A percentile compares a stretch with the other conserved stretches of the same genome.
Evolutionary conservation across 2,888 invertebrate species (phyloP).

Genomic region (Agrilus biguttatus): DNA sequence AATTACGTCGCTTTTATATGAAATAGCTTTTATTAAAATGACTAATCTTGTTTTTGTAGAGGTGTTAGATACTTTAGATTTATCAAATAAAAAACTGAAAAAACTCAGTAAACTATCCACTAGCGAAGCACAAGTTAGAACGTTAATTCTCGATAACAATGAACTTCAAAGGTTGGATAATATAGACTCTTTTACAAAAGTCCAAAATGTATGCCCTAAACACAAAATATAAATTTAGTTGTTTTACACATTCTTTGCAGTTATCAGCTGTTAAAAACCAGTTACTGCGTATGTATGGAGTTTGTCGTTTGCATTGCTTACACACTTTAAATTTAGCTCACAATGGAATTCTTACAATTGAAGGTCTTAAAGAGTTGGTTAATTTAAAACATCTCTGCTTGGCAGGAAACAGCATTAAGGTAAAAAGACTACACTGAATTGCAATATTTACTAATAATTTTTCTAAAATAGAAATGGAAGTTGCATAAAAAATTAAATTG

Average conservation of each 20-base stretch:
- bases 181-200: slow-evolving; percentile 63
- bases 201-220: slow-evolving; percentile 51
- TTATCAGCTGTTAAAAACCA: slow-evolving; percentile 76
- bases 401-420: slow-evolving; percentile 81
- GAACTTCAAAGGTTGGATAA: slow-evolving; percentile 77
- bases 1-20: too few species aligned
- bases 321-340: slow-evolving; percentile 71
- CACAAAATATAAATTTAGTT: slow-evolving; percentile 3
- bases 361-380: slow-evolving; percentile 73
- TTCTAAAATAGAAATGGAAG: neutral
- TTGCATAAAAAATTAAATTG: too few species aligned
- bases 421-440: slow-evolving; percentile 17
- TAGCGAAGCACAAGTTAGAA: slow-evolving; percentile 53
- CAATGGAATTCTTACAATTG: slow-evolving; percentile 79
- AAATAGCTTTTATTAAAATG: slow-evolving; percentile 1
- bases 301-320: slow-evolving; percentile 64
- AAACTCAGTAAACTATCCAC: slow-evolving; percentile 62
- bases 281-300: slow-evolving; percentile 74
- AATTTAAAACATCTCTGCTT: slow-evolving; percentile 71
- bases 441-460: neutral
- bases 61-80: slow-evolving; percentile 46
- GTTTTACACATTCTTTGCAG: slow-evolving; percentile 35
- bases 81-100: slow-evolving; percentile 66
- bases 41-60: neutral
- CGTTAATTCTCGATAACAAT: slow-evolving; percentile 72